Evolutionary conservation across 2,113 vertebrate species (phyloP).

Genomic region (Pseudorectes ferrugineus): DNA sequence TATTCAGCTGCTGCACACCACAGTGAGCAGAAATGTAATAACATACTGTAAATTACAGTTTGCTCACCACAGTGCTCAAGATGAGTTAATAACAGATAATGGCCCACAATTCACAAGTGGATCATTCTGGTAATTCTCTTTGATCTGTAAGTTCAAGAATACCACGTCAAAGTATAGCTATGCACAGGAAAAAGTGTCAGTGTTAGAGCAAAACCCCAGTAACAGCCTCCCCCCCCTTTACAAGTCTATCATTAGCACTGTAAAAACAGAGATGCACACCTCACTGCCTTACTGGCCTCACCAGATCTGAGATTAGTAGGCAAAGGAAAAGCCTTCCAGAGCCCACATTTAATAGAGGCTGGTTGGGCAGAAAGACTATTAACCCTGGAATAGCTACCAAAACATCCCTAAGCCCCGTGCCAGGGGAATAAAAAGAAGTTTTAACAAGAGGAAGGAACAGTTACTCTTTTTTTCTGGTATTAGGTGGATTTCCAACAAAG

Average conservation of each 20-base stretch:
- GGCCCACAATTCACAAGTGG: constrained; percentile 20
- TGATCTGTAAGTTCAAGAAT: constrained; percentile 33
- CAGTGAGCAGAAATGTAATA: background rate
- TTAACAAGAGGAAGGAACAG: background rate
- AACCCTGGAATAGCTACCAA: background rate
- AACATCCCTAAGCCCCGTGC: background rate
- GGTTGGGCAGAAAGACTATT: background rate
- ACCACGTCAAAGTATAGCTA: background rate
- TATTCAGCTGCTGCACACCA: background rate
- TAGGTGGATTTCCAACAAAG: background rate
- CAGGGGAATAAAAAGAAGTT: background rate
- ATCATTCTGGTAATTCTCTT: constrained; percentile 45
- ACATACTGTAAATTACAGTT: constrained; percentile 26
- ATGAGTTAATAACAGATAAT: constrained; percentile 65
- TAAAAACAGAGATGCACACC: constrained; percentile 13
- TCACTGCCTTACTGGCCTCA: background rate
- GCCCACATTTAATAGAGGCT: background rate
- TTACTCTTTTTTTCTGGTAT: background rate
- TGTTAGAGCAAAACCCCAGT: background rate
- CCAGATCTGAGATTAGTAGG: background rate
- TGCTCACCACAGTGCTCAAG: constrained; percentile 8
- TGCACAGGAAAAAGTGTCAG: background rate
- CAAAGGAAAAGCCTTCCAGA: background rate
- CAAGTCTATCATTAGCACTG: constrained; percentile 2
- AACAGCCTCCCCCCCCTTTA: background rate